Conservation (phyloP, 2,113 vertebrate genomes). For the Ivindomyrus marchei region DNA sequence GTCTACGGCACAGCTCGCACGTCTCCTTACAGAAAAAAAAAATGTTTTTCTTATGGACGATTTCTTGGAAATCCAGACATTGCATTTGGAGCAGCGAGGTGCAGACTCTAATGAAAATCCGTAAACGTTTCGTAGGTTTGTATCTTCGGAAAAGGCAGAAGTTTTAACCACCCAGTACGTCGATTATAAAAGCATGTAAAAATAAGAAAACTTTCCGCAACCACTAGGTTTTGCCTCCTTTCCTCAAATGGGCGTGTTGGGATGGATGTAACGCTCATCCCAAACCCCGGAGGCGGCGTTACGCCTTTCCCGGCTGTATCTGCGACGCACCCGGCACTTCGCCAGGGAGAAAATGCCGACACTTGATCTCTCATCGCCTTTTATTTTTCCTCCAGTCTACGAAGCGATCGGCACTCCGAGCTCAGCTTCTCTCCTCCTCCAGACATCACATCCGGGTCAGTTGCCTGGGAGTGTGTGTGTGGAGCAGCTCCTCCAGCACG, state of each 20-base stretch:
- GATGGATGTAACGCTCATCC: neutral
- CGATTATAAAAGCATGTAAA: neutral
- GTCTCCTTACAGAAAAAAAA: neutral
- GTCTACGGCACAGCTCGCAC: neutral
- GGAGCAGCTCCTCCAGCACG: conserved; percentile 44
- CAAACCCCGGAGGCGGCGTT: neutral
- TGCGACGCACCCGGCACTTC: neutral
- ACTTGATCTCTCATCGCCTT: neutral
- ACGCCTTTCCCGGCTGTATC: neutral
- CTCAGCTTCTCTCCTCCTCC: conserved; percentile 40
- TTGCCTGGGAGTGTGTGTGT: conserved; percentile 46
- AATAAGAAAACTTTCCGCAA: neutral
- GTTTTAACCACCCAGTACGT: neutral
- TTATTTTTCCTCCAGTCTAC: neutral
- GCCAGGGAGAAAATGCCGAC: neutral
- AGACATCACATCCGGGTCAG: conserved; percentile 67
- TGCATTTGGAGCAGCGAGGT: neutral
- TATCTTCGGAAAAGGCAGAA: neutral
- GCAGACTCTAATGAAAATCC: neutral
- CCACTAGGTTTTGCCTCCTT: neutral
- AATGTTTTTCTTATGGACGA: neutral
- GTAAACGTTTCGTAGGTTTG: neutral
- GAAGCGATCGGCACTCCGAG: neutral
- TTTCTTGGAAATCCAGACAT: neutral
- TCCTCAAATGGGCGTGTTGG: neutral